These are phyloP conservation scores for Trichomalopsis sarcophagae DNA, from an alignment of 1,140 invertebrate genomes.

Conservation along the genomic window DNA sequence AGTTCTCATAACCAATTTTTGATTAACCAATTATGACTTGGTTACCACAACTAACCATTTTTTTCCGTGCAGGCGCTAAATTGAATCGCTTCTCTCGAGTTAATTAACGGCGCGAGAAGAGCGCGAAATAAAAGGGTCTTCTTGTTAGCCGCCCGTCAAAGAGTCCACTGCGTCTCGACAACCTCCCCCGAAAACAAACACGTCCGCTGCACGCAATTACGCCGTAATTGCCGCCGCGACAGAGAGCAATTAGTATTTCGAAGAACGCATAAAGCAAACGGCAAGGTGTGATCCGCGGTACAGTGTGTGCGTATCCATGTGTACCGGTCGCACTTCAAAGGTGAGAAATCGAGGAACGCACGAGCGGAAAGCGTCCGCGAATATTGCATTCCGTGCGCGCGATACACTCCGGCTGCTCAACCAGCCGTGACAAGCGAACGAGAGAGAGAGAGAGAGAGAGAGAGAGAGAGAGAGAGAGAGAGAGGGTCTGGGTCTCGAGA, in stretches of 20 bases:
- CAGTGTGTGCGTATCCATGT: neutral
- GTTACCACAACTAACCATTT: too few species aligned
- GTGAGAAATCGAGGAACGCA: neutral
- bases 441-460: neutral
- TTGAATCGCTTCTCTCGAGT: too few species aligned
- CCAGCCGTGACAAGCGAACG: constrained; percentile 15
- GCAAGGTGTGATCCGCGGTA: neutral
- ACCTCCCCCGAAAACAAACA: too few species aligned
- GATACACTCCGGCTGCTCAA: neutral
- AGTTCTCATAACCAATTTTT: too few species aligned
- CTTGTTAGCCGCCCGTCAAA: too few species aligned
- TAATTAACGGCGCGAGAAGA: too few species aligned
- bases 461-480: neutral
- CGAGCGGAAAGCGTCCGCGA: constrained; percentile 9
- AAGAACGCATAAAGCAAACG: neutral
- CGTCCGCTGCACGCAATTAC: too few species aligned
- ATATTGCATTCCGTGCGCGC: constrained; percentile 12
- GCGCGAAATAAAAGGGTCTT: too few species aligned
- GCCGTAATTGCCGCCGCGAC: too few species aligned
- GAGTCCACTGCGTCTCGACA: too few species aligned
- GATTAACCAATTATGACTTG: too few species aligned
- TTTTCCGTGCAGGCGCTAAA: too few species aligned
- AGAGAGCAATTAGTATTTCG: neutral
- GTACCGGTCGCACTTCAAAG: neutral
- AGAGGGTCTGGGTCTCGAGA: neutral